Evolutionary conservation across 2,797 vertebrate genomes (phyloP).

Genomic region (Otolemur crassicaudatus): DNA sequence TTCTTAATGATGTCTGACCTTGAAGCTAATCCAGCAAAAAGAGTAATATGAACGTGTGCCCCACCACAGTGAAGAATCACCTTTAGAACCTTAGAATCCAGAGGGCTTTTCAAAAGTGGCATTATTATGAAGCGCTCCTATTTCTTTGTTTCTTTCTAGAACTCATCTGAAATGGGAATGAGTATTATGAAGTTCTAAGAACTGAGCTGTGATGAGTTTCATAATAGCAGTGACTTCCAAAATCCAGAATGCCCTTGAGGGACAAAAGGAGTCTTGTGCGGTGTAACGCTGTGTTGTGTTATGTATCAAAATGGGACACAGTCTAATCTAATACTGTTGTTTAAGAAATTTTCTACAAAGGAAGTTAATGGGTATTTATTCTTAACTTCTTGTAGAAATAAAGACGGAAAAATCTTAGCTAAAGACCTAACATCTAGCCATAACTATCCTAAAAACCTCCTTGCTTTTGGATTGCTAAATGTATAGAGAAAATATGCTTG

Average conservation of each 20-base stretch:
- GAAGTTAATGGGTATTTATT: not conserved
- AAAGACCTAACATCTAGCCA: not conserved
- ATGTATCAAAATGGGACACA: not conserved
- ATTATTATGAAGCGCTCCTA: not conserved
- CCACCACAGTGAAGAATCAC: not conserved
- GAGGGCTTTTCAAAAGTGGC: not conserved
- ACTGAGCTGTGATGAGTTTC: not conserved
- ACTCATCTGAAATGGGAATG: slow-evolving; percentile 4
- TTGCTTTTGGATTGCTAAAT: slow-evolving; percentile 15
- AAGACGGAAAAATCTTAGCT: not conserved
- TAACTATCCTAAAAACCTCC: not conserved
- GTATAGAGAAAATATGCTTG: not conserved
- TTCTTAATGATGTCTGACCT: not conserved
- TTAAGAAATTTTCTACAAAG: not conserved
- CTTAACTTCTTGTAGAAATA: not conserved
- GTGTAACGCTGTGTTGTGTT: not conserved
- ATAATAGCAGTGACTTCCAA: not conserved
- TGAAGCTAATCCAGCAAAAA: not conserved
- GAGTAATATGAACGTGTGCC: not conserved
- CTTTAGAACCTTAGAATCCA: not conserved
- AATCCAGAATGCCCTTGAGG: not conserved
- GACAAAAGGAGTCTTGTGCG: not conserved
- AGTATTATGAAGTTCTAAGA: not conserved
- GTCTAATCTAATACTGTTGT: not conserved
- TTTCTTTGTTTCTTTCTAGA: not conserved